Evolutionary conservation across 2,888 invertebrate species (phyloP).

Genomic region (Orchestes rusci): DNA sequence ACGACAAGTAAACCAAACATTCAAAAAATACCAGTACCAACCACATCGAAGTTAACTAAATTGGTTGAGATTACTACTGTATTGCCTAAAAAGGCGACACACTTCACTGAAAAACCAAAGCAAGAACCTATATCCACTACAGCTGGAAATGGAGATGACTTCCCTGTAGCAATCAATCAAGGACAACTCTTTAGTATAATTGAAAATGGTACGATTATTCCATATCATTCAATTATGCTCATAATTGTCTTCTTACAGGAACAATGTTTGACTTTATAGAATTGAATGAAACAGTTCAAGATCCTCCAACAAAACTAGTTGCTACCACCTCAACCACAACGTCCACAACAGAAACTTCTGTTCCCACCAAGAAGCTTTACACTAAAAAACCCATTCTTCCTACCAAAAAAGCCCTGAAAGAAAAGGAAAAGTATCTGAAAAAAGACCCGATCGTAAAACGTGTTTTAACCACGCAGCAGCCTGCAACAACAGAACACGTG

Average conservation of each 20-base stretch:
- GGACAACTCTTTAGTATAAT: slow-evolving; percentile 44
- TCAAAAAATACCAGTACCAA: too few relatives aligned
- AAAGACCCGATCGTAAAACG: background rate
- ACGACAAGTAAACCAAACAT: too few relatives aligned
- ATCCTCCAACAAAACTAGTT: slow-evolving; percentile 24
- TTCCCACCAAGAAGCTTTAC: slow-evolving; percentile 17
- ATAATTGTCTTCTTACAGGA: slow-evolving; percentile 29
- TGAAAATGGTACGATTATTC: slow-evolving; percentile 36
- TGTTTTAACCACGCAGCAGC: background rate
- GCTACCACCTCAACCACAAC: slow-evolving; percentile 7
- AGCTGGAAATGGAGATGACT: slow-evolving; percentile 31
- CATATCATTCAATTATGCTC: background rate
- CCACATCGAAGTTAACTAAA: too few relatives aligned
- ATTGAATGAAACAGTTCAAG: slow-evolving; percentile 39
- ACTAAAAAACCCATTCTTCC: slow-evolving; percentile 16
- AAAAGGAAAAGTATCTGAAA: background rate
- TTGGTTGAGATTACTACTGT: too few relatives aligned
- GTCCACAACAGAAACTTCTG: slow-evolving; percentile 14
- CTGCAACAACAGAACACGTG: slow-evolving; percentile 5
- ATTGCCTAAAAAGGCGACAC: too few relatives aligned
- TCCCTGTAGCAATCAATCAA: slow-evolving; percentile 42
- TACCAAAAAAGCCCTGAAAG: slow-evolving; percentile 14
- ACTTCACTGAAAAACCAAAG: too few relatives aligned
- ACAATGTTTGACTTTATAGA: slow-evolving; percentile 43
- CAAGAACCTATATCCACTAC: slow-evolving; percentile 5